phyloP scores from a whole-genome alignment of 2,113 vertebrate species.

The Podarcis cretensis region DNA sequence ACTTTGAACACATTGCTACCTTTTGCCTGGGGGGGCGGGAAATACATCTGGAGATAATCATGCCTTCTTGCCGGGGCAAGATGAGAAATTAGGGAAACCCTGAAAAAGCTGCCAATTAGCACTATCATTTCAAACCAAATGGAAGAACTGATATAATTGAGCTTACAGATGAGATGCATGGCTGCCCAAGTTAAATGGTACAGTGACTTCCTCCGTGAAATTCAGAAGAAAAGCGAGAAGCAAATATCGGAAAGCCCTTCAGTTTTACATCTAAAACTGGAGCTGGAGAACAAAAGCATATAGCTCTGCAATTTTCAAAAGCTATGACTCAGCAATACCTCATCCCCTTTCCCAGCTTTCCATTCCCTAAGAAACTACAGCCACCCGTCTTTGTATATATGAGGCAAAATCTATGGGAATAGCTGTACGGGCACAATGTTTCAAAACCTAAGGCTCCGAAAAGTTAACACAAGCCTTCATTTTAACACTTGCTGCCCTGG shows the following conservation, averaged over 20 bases:
- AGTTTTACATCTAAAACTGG: conserved; percentile 41
- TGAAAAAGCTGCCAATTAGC: background rate
- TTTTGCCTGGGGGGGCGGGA: background rate
- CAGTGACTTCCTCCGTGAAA: background rate
- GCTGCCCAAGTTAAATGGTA: fast-evolving
- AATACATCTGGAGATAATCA: background rate
- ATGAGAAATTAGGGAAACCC: conserved; percentile 13
- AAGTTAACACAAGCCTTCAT: background rate
- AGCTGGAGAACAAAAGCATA: conserved; percentile 1
- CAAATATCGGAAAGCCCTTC: conserved; percentile 2
- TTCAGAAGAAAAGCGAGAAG: background rate
- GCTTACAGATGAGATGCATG: background rate
- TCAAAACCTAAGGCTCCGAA: background rate
- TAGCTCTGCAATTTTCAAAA: conserved; percentile 5
- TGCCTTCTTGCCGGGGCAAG: conserved; percentile 14
- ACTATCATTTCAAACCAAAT: conserved; percentile 1
- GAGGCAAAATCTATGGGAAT: background rate
- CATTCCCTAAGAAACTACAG: conserved; percentile 14
- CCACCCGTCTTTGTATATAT: background rate
- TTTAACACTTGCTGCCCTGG: background rate
- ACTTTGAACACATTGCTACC: background rate
- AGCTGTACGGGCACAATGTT: background rate
- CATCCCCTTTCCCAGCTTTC: background rate
- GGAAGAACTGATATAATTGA: background rate
- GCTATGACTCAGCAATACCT: conserved; percentile 47